Evolutionary conservation across 2,113 vertebrate genomes (phyloP), one percentile per base, ranked within the genome.

Genomic region (Oncorhynchus mykiss): DNA sequence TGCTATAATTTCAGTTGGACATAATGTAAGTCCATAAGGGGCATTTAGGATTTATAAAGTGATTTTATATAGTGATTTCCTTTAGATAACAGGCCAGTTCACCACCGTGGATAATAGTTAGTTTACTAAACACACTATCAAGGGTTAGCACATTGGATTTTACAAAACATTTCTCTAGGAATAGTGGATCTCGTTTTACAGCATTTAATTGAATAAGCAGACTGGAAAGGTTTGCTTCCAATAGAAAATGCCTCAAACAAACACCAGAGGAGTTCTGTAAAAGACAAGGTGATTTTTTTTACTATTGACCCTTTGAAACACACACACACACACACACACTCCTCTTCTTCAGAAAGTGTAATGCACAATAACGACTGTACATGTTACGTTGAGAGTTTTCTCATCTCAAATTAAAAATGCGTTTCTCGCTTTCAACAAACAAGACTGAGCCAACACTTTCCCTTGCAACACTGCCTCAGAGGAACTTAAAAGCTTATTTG

Each of bases 401-500:
- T 39, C 39, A 39, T 39, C 39, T 39, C 39, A 45, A 45, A 45
- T 11, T 2, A 11, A 45, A 45, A 45, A 45, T 11, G 1, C 0
- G 11, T 39, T 9, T 39, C 39, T 67, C 64, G 12, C 14, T 67
- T 27, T 16, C 64, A 67, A 29, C 66, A 68, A 68, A 70, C 34
- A 48, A 5, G 13, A 34, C 31, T 31, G 14, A 71, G 68, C 48
- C 54, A 3, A 31, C 57, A 39, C 18, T 64, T n/a, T 62, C 48
- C 3, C 9, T 73, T 48, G 72, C 70, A 66, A 68, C 29, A 29
- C 16, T 54, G 51, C 22, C 31, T 22, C 75, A 54, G 24, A 1
- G 27, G 22, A 9, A 71, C 25, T 66, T 60, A 67, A 13, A 76
- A 84, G 72, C 81, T 80, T 91, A 93, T 93, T 83, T 90, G 76